Base-by-base conservation (phyloP, 1,140 invertebrate species). In the Rhopalosiphum maidis region DNA sequence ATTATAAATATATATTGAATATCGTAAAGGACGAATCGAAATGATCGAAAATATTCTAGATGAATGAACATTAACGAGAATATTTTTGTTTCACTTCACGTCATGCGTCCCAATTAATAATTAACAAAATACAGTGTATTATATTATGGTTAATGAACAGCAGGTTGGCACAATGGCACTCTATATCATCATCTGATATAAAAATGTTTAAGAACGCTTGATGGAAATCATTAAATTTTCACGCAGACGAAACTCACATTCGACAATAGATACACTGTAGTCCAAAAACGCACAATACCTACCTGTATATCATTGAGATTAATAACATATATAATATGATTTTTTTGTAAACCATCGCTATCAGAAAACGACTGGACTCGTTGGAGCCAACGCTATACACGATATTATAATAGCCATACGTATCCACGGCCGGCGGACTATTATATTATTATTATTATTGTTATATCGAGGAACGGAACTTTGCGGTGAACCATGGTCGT, bases 401-500 rank as follows among this genome's bases (percentile, higher is more conserved):
- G 25, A 30, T 25, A 60, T 25, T 25, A 30, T 60, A 68, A 68
- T 68, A 30, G 25, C 55, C 30, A 30, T 30, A 68, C 11, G 60
- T 60, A 68, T 30, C 30, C 22, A 41, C 37, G 82, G 82, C 37
- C 22, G 30, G 41, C 82, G 35, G 37, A 68, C 60, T 68, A 68
- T 68, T 68, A n/a, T 68, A 68, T 68, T 68, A 68, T 60, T 60
- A 68, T 60, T 60, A 60, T 68, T 68, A 68, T 68, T 83, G 35
- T 37, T 83, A 9, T 87, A 43, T 87, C 41, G 43, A 21, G 2
- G 85, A 89, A 54, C 87, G 87, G 87, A 89, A 89, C 87, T 89
- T 54, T 89, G 87, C 48, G 87, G 87, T 89, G 48, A 89, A 89
- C 87, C 87, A 35, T 23, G n/a, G 43, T 48, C n/a, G 41, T 88